A percentile compares a stretch with the other conserved stretches of the same genome.
phyloP scores from a whole-genome alignment of 1,140 invertebrate genomes.

The Drosophila orosa region DNA sequence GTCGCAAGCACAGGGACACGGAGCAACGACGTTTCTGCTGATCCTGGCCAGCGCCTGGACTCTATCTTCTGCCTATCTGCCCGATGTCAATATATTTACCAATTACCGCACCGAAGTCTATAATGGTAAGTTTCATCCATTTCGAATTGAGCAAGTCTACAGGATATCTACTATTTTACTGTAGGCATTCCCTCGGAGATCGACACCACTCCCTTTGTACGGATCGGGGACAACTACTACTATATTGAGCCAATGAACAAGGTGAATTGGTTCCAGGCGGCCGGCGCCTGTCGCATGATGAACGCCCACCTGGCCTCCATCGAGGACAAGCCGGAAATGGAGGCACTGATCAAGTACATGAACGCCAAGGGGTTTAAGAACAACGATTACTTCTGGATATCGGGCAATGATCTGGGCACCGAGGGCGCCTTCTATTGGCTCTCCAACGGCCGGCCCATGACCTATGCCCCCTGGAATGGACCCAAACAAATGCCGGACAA shows the following conservation, averaged over 20 bases:
- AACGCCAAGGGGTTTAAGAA: slow-evolving; percentile 66
- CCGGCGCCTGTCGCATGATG: slow-evolving; percentile 70
- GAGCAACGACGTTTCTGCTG: slow-evolving; percentile 12
- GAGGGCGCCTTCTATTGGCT: slow-evolving; percentile 73
- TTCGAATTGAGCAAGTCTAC: not conserved
- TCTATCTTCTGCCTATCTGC: slow-evolving; percentile 39
- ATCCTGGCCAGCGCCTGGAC: slow-evolving; percentile 31
- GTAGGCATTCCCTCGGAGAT: slow-evolving; percentile 67
- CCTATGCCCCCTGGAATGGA: slow-evolving; percentile 65
- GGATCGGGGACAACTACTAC: slow-evolving; percentile 71
- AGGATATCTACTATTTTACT: no score
- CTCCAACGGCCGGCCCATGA: slow-evolving; percentile 63
- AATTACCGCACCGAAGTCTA: slow-evolving; percentile 72
- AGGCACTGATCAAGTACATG: slow-evolving; percentile 65
- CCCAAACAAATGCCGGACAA: slow-evolving; percentile 75
- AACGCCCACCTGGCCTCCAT: slow-evolving; percentile 70
- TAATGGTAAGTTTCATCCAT: slow-evolving; percentile 40
- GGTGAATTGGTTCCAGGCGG: slow-evolving; percentile 73
- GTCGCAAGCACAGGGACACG: not conserved
- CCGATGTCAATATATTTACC: slow-evolving; percentile 71
- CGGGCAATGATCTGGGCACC: slow-evolving; percentile 69
- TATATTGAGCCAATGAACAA: slow-evolving; percentile 70
- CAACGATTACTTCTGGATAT: slow-evolving; percentile 72
- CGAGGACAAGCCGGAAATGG: slow-evolving; percentile 70
- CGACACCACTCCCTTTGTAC: slow-evolving; percentile 63